Conservation (phyloP, 1,140 invertebrate species). For the Limonius californicus region DNA sequence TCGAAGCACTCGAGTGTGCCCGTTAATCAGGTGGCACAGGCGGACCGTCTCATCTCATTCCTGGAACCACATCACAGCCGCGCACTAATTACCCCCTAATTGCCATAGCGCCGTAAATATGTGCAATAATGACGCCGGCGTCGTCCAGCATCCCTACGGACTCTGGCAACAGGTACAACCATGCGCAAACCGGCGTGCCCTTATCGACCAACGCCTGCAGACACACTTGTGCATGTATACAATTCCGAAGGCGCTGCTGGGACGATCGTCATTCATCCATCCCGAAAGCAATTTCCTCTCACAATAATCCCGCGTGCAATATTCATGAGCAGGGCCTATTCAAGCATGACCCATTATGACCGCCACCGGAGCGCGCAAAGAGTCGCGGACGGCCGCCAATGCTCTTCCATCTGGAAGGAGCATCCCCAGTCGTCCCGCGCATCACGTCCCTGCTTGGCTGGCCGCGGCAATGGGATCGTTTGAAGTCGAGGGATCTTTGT, state of each 20-base stretch:
- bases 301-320: slow-evolving; percentile 23
- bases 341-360: not conserved
- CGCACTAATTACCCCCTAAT: slow-evolving; percentile 25
- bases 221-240: not conserved
- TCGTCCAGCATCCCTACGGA: slow-evolving; percentile 30
- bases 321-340: slow-evolving; percentile 22
- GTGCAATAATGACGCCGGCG: slow-evolving; percentile 22
- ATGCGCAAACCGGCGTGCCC: slow-evolving; percentile 22
- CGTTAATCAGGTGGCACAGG: not conserved
- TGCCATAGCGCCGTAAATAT: slow-evolving; percentile 16
- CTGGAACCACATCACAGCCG: slow-evolving; percentile 15
- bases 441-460: slow-evolving; percentile 5
- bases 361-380: not conserved
- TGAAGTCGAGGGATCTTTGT: not conserved
- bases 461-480: not conserved
- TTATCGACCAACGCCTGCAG: slow-evolving; percentile 17
- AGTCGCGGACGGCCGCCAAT: slow-evolving; percentile 2
- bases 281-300: slow-evolving; percentile 21
- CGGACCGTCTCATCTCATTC: not conserved
- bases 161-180: slow-evolving; percentile 35
- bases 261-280: not conserved
- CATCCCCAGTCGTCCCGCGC: not conserved
- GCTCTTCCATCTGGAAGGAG: slow-evolving; percentile 6
- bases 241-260: not conserved
- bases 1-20: not conserved